A percentile compares a stretch with the other conserved stretches of the same genome.
phyloP scores from a whole-genome alignment of 2,113 vertebrate genomes.

The Collichthys lucidus region DNA sequence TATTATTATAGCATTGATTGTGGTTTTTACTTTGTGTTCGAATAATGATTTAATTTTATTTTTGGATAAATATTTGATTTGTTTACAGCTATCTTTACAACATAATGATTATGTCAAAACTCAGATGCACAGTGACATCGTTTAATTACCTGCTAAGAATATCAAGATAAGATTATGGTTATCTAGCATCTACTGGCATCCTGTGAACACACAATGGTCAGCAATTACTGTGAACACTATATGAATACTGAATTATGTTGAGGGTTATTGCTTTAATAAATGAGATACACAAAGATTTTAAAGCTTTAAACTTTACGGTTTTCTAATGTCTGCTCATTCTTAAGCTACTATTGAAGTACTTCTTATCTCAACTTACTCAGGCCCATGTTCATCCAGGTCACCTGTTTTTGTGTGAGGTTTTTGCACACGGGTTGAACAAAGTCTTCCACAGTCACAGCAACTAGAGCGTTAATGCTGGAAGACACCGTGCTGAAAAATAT shows the following conservation, averaged over 20 bases:
- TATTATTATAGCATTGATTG: neutral
- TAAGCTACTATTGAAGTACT: neutral
- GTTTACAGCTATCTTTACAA: neutral
- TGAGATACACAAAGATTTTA: neutral
- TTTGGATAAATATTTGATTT: neutral
- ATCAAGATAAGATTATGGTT: slow-evolving; percentile 40
- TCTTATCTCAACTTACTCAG: slow-evolving; percentile 85
- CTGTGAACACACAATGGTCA: neutral
- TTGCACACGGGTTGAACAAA: slow-evolving; percentile 83
- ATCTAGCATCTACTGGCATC: neutral
- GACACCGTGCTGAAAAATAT: slow-evolving; percentile 88
- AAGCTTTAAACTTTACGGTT: neutral
- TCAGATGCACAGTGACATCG: neutral
- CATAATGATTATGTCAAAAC: neutral
- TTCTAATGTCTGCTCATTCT: neutral
- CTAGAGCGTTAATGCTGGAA: slow-evolving; percentile 93
- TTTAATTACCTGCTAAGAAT: neutral
- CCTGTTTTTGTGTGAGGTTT: slow-evolving; percentile 82
- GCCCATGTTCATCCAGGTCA: slow-evolving; percentile 90
- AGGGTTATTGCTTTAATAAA: neutral
- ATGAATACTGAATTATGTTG: neutral
- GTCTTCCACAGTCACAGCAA: slow-evolving; percentile 92
- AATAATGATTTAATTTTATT: neutral
- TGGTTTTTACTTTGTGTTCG: neutral
- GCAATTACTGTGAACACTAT: too few species aligned